Conservation (phyloP, 2,113 vertebrate genomes). For the Corynorhinus townsendii region DNA sequence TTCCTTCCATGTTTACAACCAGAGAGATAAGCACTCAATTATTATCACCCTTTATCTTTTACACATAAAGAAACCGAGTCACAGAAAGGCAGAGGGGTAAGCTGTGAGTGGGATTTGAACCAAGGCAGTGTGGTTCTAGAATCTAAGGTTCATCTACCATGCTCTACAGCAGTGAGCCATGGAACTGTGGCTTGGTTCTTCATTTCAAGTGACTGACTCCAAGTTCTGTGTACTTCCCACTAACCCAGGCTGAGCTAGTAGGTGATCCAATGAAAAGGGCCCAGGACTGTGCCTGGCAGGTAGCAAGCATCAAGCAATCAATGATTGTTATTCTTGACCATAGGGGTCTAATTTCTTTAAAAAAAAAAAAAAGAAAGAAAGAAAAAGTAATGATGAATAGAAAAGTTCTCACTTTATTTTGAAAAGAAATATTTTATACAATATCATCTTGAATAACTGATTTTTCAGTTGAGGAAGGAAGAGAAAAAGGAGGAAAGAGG, state of each 20-base stretch:
- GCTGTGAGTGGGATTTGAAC: background rate
- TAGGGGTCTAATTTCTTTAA: background rate
- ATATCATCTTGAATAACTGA: background rate
- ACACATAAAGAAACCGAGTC: background rate
- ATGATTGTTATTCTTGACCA: background rate
- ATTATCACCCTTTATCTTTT: background rate
- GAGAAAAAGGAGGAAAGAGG: background rate
- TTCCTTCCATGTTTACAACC: background rate
- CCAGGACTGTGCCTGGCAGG: background rate
- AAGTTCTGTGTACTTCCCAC: background rate
- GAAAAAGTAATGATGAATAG: background rate
- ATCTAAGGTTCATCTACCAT: background rate
- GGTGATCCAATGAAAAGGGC: background rate
- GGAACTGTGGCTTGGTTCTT: background rate
- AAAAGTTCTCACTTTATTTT: constrained; percentile 6
- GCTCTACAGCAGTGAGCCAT: background rate
- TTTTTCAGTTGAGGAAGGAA: background rate
- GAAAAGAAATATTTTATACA: background rate
- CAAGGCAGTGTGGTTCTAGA: background rate
- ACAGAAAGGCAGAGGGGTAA: background rate
- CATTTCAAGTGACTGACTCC: background rate
- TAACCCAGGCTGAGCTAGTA: background rate
- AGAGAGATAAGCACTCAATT: background rate
- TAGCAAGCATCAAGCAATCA: background rate
- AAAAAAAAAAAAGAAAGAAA: background rate